These are phyloP conservation scores for Zoanthus gigantus DNA, from an alignment of 92 coral and sea anemone species.

Conservation along the genomic window DNA sequence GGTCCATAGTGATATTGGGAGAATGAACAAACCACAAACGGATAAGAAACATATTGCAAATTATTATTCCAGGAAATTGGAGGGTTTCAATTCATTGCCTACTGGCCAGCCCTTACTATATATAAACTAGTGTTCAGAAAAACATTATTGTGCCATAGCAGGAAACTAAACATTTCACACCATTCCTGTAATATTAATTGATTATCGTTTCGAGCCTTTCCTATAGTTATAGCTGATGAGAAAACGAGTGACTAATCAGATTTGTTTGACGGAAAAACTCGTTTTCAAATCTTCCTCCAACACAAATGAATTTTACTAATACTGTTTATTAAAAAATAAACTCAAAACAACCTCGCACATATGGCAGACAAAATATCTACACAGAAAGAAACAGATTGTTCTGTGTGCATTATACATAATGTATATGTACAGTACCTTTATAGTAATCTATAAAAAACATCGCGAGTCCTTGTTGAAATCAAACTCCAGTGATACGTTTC, in stretches of 20 bases:
- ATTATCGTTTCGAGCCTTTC: background rate
- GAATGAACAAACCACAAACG: constrained; percentile 5
- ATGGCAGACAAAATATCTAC: too few species aligned
- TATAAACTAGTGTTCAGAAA: background rate
- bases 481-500: background rate
- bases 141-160: background rate
- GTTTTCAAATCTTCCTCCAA: background rate
- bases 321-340: background rate
- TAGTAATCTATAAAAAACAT: too few species aligned
- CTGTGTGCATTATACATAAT: too few species aligned
- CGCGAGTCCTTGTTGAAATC: background rate
- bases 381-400: too few species aligned
- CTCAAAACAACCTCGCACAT: too few species aligned
- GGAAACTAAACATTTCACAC: constrained; percentile 21
- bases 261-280: background rate
- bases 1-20: background rate
- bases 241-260: background rate
- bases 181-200: constrained; percentile 14
- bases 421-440: too few species aligned
- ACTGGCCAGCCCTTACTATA: background rate
- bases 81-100: background rate
- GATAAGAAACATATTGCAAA: background rate
- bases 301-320: background rate
- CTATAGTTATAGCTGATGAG: background rate
- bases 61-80: background rate